phyloP scores from a whole-genome alignment of 2,888 invertebrate genomes.

The Tinea semifulvella region DNA sequence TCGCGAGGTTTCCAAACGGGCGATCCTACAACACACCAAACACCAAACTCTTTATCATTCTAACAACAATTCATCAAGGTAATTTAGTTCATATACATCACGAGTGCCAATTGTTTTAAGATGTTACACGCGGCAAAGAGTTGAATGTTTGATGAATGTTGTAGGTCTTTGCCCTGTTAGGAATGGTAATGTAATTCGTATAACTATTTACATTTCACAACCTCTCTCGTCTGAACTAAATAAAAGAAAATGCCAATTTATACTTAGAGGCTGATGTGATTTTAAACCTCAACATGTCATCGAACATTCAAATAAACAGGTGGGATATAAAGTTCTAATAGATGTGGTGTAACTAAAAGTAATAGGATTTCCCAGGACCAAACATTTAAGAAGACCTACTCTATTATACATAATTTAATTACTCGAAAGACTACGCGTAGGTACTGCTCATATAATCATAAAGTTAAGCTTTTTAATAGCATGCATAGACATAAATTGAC shows the following conservation, averaged over 20 bases:
- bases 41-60: conserved; percentile 60
- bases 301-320: conserved; percentile 54
- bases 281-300: conserved; percentile 47
- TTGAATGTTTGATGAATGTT: conserved; percentile 69
- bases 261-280: conserved; percentile 10
- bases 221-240: conserved; percentile 7
- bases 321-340: not conserved
- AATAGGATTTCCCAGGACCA: no score
- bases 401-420: no score
- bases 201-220: conserved; percentile 9
- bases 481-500: no score
- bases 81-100: conserved; percentile 8
- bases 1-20: conserved; percentile 99
- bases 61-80: conserved; percentile 24
- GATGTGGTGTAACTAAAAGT: no score
- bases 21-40: conserved; percentile 86
- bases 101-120: conserved; percentile 13
- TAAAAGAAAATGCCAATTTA: conserved; percentile 1
- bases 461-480: no score
- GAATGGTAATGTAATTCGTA: conserved; percentile 13
- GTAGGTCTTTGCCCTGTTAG: conserved; percentile 27
- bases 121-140: conserved; percentile 44
- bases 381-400: no score
- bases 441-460: no score
- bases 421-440: no score